A percentile compares a stretch with the other conserved stretches of the same genome.
phyloP scores from a whole-genome alignment of 2,797 vertebrate species.

The Stomatorhinus walkeri region DNA sequence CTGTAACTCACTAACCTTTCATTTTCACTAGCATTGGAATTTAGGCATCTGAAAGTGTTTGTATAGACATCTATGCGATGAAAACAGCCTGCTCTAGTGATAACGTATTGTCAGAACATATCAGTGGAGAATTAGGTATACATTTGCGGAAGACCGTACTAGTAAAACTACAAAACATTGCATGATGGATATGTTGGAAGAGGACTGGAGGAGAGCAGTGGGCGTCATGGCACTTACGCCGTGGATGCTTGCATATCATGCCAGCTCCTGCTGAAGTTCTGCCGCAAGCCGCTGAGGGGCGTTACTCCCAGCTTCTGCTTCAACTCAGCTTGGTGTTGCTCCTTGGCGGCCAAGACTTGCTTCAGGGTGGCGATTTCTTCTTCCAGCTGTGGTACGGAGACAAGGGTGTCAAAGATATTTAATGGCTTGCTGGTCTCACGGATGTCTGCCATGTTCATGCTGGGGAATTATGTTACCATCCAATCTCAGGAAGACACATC shows the following conservation, averaged over 20 bases:
- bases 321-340: conserved; percentile 83
- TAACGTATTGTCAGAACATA: background rate
- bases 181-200: background rate
- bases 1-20: background rate
- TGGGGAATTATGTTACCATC: background rate
- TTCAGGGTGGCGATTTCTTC: conserved; percentile 90
- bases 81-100: background rate
- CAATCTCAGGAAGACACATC: background rate
- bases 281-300: conserved; percentile 78
- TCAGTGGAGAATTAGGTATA: background rate
- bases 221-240: conserved; percentile 70
- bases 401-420: background rate
- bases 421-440: background rate
- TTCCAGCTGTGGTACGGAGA: conserved; percentile 68
- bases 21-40: background rate
- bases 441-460: background rate
- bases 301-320: conserved; percentile 84
- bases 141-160: background rate
- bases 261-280: conserved; percentile 90
- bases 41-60: background rate
- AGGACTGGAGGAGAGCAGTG: background rate
- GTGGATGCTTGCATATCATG: conserved; percentile 84
- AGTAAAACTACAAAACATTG: background rate
- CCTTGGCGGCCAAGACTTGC: conserved; percentile 89
- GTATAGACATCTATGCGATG: background rate